These are phyloP conservation scores for Pachycephala philippinensis DNA, from an alignment of 2,113 vertebrate genomes.

Conservation along the genomic window DNA sequence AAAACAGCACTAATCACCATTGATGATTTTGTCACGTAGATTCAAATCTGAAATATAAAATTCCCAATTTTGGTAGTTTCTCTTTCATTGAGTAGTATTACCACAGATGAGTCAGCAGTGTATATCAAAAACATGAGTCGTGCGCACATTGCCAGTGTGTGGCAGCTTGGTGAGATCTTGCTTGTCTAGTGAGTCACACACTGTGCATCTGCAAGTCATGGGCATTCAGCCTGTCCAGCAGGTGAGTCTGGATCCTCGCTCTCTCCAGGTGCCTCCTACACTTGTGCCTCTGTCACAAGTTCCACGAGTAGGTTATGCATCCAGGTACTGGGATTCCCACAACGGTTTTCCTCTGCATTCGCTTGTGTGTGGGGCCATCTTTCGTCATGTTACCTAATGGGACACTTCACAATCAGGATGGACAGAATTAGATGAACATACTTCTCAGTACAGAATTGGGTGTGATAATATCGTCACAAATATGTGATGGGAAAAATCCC, in stretches of 20 bases:
- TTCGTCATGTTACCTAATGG: not conserved
- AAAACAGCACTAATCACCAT: not conserved
- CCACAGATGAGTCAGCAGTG: not conserved
- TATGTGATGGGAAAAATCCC: not conserved
- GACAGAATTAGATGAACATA: not conserved
- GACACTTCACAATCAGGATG: not conserved
- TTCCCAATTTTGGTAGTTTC: not conserved
- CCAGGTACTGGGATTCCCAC: not conserved
- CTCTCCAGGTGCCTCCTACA: too few relatives aligned
- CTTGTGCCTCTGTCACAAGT: not conserved
- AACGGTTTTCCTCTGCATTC: fast-evolving
- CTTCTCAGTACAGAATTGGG: not conserved
- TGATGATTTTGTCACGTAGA: not conserved
- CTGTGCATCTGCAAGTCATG: not conserved
- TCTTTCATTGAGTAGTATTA: not conserved
- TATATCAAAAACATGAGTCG: not conserved
- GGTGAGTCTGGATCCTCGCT: not conserved
- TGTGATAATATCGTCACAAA: not conserved
- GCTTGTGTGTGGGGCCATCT: fast-evolving
- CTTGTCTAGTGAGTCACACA: not conserved
- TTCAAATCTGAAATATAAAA: not conserved
- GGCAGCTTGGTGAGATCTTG: not conserved
- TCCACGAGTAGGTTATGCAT: fast-evolving
- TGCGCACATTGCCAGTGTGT: not conserved
- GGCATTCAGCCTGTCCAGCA: not conserved